Conservation (phyloP, 2,888 invertebrate genomes). For the Platerodrilus igneus region DNA sequence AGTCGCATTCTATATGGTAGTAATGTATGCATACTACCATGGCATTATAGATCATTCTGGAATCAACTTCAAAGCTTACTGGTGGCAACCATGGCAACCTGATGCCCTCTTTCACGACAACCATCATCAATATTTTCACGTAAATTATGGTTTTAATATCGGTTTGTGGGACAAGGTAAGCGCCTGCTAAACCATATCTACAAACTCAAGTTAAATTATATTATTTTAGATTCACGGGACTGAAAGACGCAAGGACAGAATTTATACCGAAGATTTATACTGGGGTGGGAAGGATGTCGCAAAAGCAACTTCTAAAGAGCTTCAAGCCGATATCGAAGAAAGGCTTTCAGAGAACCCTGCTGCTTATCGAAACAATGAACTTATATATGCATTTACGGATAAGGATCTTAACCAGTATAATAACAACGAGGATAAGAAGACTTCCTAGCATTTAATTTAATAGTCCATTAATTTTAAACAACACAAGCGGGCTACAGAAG, state of each 20-base stretch:
- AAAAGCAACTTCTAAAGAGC: conserved; percentile 50
- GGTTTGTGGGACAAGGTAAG: conserved; percentile 63
- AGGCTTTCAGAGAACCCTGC: conserved; percentile 49
- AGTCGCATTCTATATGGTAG: conserved; percentile 48
- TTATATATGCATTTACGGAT: conserved; percentile 2
- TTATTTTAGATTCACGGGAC: conserved; percentile 62
- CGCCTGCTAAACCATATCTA: too few species aligned
- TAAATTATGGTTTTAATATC: conserved; percentile 72
- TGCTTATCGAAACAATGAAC: conserved; percentile 41
- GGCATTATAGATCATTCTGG: conserved; percentile 74
- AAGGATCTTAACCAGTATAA: conserved; percentile 1
- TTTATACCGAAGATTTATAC: conserved; percentile 65
- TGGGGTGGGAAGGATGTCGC: conserved; percentile 57
- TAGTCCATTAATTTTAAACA: not conserved
- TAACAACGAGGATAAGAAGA: not conserved
- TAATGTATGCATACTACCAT: conserved; percentile 64
- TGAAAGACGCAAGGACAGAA: conserved; percentile 56
- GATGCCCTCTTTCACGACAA: conserved; percentile 72
- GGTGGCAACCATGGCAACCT: conserved; percentile 77
- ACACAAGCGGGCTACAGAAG: too few species aligned
- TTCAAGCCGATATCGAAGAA: conserved; percentile 49
- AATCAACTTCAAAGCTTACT: conserved; percentile 64
- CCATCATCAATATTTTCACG: conserved; percentile 74
- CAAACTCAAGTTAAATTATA: conserved; percentile 7
- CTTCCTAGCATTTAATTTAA: not conserved